Conservation (phyloP, 2,113 vertebrate species). For the Oceanodroma tethys region DNA sequence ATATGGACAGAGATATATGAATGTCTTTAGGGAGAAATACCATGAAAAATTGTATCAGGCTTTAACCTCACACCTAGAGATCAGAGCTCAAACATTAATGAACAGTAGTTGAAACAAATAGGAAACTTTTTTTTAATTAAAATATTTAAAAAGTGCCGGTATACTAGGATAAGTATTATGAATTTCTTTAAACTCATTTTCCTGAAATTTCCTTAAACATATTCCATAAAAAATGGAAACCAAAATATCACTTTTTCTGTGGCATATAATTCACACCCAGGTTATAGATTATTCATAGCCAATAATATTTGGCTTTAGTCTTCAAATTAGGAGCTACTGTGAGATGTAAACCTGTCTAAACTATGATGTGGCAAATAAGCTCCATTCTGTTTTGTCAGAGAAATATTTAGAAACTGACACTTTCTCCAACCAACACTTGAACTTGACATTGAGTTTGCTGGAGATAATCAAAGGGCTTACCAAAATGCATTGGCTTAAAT, state of each 20-base stretch:
- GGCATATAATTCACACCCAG: background rate
- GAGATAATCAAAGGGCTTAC: slow-evolving; percentile 35
- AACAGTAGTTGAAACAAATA: background rate
- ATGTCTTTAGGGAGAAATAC: background rate
- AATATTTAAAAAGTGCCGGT: background rate
- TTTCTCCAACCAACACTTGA: background rate
- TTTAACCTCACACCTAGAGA: background rate
- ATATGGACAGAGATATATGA: background rate
- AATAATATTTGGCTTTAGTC: background rate
- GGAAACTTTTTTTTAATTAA: background rate
- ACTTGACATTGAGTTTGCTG: background rate
- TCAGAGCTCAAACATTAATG: background rate
- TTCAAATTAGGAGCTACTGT: background rate
- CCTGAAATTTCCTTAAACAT: background rate
- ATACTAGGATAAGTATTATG: background rate
- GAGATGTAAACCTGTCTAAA: background rate
- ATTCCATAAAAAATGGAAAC: background rate
- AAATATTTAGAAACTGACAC: background rate
- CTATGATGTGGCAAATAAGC: background rate
- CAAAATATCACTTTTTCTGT: background rate
- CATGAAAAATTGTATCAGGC: background rate
- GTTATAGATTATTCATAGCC: background rate
- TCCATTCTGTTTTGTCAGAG: background rate
- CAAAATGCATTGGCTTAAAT: slow-evolving; percentile 33
- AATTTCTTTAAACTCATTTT: background rate